These are phyloP conservation scores for Pygocentrus nattereri DNA, from an alignment of 2,797 vertebrate genomes.

Conservation along the genomic window DNA sequence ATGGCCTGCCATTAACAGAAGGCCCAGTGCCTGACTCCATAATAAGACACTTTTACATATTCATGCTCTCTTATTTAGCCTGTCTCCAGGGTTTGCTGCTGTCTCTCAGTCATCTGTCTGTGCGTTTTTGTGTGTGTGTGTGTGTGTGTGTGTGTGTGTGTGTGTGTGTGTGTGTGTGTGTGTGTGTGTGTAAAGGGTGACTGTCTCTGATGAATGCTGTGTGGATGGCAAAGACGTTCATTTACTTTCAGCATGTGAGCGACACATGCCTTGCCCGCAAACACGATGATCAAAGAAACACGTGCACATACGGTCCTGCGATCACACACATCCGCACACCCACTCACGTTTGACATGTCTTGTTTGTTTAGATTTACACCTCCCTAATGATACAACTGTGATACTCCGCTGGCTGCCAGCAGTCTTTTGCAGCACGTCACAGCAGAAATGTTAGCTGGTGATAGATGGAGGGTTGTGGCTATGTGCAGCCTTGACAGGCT, in stretches of 20 bases:
- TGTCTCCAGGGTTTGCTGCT: slow-evolving; percentile 24
- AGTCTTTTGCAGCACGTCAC: slow-evolving; percentile 36
- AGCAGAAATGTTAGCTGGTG: slow-evolving; percentile 33
- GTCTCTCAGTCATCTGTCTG: slow-evolving; percentile 36
- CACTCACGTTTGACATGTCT: slow-evolving; percentile 26
- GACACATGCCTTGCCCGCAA: slow-evolving; percentile 35
- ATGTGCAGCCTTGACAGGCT: not conserved
- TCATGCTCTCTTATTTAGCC: slow-evolving; percentile 39
- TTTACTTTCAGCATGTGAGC: slow-evolving; percentile 40
- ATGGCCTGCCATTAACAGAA: slow-evolving; percentile 9
- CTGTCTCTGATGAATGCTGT: slow-evolving; percentile 16
- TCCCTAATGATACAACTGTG: slow-evolving; percentile 51
- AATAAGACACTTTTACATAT: slow-evolving; percentile 40
- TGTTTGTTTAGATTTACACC: slow-evolving; percentile 49
- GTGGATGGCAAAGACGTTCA: slow-evolving; percentile 15
- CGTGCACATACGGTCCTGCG: slow-evolving; percentile 21
- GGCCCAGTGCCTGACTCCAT: slow-evolving; percentile 13
- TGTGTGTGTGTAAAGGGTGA: slow-evolving; percentile 16
- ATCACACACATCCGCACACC: slow-evolving; percentile 34
- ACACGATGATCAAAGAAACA: slow-evolving; percentile 39
- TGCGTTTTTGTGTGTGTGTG: slow-evolving; percentile 20
- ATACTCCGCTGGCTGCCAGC: slow-evolving; percentile 42
- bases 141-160: slow-evolving; percentile 24
- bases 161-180: slow-evolving; percentile 29
- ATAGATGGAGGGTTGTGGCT: slow-evolving; percentile 35